Conservation (phyloP, 1,140 invertebrate species). For the Drosophila bocki region DNA sequence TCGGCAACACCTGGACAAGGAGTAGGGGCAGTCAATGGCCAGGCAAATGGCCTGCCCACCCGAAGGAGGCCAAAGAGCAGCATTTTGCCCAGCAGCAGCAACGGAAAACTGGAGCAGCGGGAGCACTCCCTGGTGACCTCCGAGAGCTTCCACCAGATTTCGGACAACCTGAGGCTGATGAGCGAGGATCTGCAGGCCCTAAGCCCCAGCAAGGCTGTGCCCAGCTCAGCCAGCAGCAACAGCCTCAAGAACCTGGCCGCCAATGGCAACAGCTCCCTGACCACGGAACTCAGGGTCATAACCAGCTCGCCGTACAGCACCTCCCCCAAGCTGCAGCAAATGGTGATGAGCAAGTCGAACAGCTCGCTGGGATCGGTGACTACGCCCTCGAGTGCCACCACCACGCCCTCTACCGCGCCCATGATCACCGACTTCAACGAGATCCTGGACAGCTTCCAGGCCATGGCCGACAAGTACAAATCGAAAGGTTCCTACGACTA, state of each 20-base stretch:
- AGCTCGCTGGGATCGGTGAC: constrained; percentile 65
- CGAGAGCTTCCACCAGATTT: constrained; percentile 84
- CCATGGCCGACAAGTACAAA: constrained; percentile 84
- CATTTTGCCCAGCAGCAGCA: constrained; percentile 47
- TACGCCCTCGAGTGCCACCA: constrained; percentile 69
- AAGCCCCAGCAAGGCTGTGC: constrained; percentile 76
- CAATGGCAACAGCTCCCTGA: constrained; percentile 49
- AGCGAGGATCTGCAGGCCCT: constrained; percentile 83
- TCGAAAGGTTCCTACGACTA: constrained; percentile 85
- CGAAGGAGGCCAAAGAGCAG: constrained; percentile 73
- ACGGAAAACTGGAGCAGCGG: constrained; percentile 55
- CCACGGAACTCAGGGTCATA: constrained; percentile 68
- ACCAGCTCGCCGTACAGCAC: constrained; percentile 67
- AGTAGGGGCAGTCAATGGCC: constrained; percentile 4
- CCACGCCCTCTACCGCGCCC: constrained; percentile 78
- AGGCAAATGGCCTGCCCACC: constrained; percentile 51
- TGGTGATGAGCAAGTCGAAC: constrained; percentile 73
- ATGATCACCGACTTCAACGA: constrained; percentile 82
- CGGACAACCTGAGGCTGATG: constrained; percentile 82
- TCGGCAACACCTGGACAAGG: neutral
- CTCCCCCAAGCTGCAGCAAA: constrained; percentile 60
- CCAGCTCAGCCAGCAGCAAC: constrained; percentile 63
- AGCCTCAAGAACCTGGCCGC: constrained; percentile 66
- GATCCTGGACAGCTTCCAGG: constrained; percentile 83
- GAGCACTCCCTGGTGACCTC: constrained; percentile 80